A percentile compares a stretch with the other conserved stretches of the same genome.
Evolutionary conservation across 1,140 invertebrate species (phyloP).

Genomic region (Cryptotermes secundus): DNA sequence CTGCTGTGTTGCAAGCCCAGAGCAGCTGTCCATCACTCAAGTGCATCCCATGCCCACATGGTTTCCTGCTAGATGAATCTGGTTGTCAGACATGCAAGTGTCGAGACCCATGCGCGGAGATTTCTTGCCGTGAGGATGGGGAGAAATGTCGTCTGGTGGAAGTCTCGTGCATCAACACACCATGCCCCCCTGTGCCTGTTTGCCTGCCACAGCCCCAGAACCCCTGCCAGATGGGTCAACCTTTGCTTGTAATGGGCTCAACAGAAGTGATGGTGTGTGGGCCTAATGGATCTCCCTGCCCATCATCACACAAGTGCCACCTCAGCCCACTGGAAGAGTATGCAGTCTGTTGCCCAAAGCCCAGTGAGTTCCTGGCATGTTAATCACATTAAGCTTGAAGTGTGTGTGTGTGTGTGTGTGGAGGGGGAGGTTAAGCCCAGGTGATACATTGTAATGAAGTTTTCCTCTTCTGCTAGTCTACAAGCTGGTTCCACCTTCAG

Average conservation of each 20-base stretch:
- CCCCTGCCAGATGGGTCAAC: constrained; percentile 66
- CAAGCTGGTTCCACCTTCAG: too few species aligned
- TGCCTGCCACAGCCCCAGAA: constrained; percentile 76
- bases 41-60: constrained; percentile 68
- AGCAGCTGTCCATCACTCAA: constrained; percentile 58
- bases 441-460: too few species aligned
- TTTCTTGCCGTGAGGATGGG: constrained; percentile 68
- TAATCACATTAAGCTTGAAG: too few species aligned
- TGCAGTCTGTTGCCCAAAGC: constrained; percentile 81
- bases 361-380: constrained; percentile 52
- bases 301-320: constrained; percentile 80
- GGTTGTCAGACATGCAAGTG: constrained; percentile 77
- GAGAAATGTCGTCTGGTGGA: constrained; percentile 63
- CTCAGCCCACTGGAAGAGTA: constrained; percentile 76
- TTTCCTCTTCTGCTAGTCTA: too few species aligned
- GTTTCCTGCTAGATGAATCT: constrained; percentile 62
- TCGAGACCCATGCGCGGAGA: constrained; percentile 71
- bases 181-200: constrained; percentile 74
- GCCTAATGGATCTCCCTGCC: constrained; percentile 68
- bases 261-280: constrained; percentile 63
- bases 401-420: too few species aligned
- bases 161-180: constrained; percentile 52
- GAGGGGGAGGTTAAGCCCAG: too few species aligned
- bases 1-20: constrained; percentile 42
- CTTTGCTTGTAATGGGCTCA: constrained; percentile 56